Percentiles rank a stretch among this genome's conserved stretches.
Conservation (phyloP, 2,797 vertebrate genomes). For the Amblyopsis hoosieri region DNA sequence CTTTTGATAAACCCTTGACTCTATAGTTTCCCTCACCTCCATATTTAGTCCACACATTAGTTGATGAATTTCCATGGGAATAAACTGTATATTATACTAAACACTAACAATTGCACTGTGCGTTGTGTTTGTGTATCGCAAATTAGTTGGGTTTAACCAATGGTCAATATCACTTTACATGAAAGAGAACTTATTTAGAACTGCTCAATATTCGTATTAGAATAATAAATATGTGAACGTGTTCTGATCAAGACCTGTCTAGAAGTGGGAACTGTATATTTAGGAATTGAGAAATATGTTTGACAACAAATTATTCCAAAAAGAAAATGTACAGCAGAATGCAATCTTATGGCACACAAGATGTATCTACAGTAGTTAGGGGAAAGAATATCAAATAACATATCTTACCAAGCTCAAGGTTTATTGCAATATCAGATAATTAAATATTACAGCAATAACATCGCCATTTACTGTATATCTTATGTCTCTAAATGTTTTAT, state of each 20-base stretch:
- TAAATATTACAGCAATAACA: not conserved
- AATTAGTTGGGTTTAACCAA: too few relatives aligned
- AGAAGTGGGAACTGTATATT: constrained; percentile 5
- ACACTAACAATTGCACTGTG: too few relatives aligned
- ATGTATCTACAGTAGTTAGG: not conserved
- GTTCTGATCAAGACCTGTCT: not conserved
- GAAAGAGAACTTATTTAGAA: too few relatives aligned
- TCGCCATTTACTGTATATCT: not conserved
- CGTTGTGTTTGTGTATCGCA: too few relatives aligned
- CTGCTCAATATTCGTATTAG: not conserved
- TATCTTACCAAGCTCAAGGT: constrained; percentile 26
- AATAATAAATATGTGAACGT: constrained; percentile 9
- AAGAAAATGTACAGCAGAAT: constrained; percentile 22
- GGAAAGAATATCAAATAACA: not conserved
- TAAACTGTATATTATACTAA: too few relatives aligned
- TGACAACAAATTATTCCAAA: constrained; percentile 14
- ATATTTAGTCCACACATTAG: too few relatives aligned
- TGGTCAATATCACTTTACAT: too few relatives aligned
- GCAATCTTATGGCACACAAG: constrained; percentile 14
- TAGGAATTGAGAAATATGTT: constrained; percentile 16
- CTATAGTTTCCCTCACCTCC: too few relatives aligned
- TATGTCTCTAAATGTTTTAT: not conserved
- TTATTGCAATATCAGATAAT: constrained; percentile 24
- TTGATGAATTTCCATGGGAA: too few relatives aligned
- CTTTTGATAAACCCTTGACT: too few relatives aligned